phyloP scores from a whole-genome alignment of 2,888 invertebrate genomes.

The Andricus curvator region DNA sequence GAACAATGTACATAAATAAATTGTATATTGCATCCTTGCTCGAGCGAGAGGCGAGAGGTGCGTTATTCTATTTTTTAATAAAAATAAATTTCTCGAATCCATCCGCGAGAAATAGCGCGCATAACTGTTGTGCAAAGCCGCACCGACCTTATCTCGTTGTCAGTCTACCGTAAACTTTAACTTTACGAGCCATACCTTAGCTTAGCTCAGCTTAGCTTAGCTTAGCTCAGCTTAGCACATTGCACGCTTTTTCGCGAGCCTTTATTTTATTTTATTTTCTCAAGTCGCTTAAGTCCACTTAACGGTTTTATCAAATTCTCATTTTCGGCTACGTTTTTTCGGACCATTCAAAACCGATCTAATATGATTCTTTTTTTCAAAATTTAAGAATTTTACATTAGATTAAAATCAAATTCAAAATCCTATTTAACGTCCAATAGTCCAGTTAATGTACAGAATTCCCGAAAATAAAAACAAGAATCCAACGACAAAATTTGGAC shows the following conservation, averaged over 20 bases:
- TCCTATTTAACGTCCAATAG: too few species aligned
- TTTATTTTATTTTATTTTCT: conserved; percentile 57
- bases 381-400: too few species aligned
- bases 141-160: conserved; percentile 64
- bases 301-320: conserved; percentile 60
- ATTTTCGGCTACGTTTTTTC: conserved; percentile 48
- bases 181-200: conserved; percentile 61
- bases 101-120: conserved; percentile 65
- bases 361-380: conserved; percentile 46
- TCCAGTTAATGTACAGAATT: too few species aligned
- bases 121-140: conserved; percentile 68
- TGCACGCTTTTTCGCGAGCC: conserved; percentile 62
- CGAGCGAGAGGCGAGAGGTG: neutral
- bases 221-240: too few species aligned
- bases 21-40: neutral
- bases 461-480: too few species aligned
- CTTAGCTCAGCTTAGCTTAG: conserved; percentile 46
- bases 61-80: conserved; percentile 2
- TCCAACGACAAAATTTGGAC: too few species aligned
- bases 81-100: conserved; percentile 46
- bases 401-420: too few species aligned
- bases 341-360: conserved; percentile 47
- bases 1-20: neutral
- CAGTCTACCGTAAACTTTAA: conserved; percentile 70
- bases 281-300: conserved; percentile 52